phyloP scores from a whole-genome alignment of 2,797 vertebrate species.

The Spea hammondii region DNA sequence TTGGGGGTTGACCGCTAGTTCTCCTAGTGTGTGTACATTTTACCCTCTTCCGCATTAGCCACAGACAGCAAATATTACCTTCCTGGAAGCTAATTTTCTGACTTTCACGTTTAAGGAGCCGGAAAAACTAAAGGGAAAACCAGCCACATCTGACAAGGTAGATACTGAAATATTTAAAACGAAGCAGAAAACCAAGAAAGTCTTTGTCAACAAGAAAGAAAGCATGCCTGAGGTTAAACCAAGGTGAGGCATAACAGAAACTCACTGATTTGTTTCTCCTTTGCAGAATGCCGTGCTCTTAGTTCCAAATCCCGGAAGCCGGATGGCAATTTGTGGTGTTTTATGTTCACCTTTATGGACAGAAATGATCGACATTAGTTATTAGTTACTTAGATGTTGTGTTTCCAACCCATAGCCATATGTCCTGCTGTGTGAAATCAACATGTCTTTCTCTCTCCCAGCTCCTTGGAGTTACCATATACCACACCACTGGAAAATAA shows the following conservation, averaged over 20 bases:
- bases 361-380: no score
- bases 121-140: conserved; percentile 88
- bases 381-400: no score
- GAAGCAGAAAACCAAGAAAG: conserved; percentile 88
- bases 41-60: no score
- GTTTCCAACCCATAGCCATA: no score
- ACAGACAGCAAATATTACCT: not conserved
- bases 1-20: no score
- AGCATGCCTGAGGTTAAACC: conserved; percentile 78
- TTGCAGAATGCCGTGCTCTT: no score
- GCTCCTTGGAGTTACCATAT: conserved; percentile 88
- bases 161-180: conserved; percentile 75
- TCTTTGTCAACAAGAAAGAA: conserved; percentile 79
- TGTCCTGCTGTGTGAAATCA: no score
- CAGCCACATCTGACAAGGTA: conserved; percentile 73
- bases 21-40: no score
- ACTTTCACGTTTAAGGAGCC: conserved; percentile 74
- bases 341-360: no score
- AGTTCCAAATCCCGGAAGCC: no score
- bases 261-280: not conserved
- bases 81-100: not conserved
- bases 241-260: conserved; percentile 70
- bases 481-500: conserved; percentile 87
- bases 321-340: no score
- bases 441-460: conserved; percentile 60